Evolutionary conservation across 2,888 invertebrate genomes (phyloP), one percentile per base, ranked within the genome.

Genomic region (Hipparchia sbordonii): DNA sequence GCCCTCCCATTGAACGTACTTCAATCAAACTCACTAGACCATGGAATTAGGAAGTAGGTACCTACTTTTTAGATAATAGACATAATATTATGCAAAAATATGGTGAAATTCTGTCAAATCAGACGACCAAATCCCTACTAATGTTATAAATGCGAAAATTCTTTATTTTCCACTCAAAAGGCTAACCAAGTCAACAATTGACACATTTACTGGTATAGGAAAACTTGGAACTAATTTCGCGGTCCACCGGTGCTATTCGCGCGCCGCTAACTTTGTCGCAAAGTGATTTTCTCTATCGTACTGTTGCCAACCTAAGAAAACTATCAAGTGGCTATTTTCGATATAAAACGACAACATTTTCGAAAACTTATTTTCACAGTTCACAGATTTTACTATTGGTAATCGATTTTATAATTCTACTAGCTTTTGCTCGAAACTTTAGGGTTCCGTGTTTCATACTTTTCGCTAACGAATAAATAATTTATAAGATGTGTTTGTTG

Each of bases 221-320:
- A 87, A 91, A 89, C 85, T 89, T 85, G 82, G 82, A 92, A 89
- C 91, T 90, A 92, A 93, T 93, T 93, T 92, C 88, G 82, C 89
- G 91, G 88, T 89, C 87, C 89, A 90, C 81, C 86, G 91, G 88
- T 88, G 88, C 85, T 89, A 89, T 89, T 90, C 87, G 84, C 89
- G 88, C 48, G 7, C 48, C 48, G 48, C 86, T 87, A 90, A 91
- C 89, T 91, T 89, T 89, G 89, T 89, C 88, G 88, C 89, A 90
- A 92, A 92, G 89, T 92, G 92, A 92, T 91, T 93, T 91, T 87
- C 88, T 87, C 10, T 12, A 12, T 9, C 12, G 52, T 12, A 12
- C 10, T 12, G 10, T 9, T 54, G 48, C 48, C 48, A 48, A 48
- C 48, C 48, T 6, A 48, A 48, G 48, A 6, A 48, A 48, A 48